These are phyloP conservation scores for Hemitrygon akajei DNA, from an alignment of 2,797 vertebrate genomes.

Conservation along the genomic window DNA sequence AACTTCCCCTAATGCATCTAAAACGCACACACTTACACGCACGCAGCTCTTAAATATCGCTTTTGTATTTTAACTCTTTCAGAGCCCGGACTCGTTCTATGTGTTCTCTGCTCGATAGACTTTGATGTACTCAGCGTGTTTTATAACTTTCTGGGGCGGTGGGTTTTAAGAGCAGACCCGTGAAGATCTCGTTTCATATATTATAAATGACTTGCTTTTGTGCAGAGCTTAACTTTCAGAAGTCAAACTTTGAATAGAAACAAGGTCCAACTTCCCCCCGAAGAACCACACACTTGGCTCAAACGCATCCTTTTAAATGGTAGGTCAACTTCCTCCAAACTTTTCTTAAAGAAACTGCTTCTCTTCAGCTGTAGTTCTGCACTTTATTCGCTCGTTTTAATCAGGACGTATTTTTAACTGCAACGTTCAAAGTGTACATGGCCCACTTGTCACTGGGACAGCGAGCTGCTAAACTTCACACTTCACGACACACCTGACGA, in stretches of 20 bases:
- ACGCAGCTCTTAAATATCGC: not conserved
- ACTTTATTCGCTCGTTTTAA: not conserved
- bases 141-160: not conserved
- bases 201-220: not conserved
- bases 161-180: not conserved
- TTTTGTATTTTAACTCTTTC: slow-evolving; percentile 14
- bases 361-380: not conserved
- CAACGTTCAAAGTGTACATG: not conserved
- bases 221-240: not conserved
- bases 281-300: not conserved
- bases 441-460: not conserved
- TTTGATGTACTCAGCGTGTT: not conserved
- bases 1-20: not conserved
- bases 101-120: not conserved
- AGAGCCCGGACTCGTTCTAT: not conserved
- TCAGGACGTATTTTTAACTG: not conserved
- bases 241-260: not conserved
- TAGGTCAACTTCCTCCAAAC: not conserved
- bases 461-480: no score
- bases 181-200: not conserved
- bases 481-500: not conserved
- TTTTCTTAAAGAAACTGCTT: not conserved
- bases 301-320: not conserved
- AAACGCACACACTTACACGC: not conserved
- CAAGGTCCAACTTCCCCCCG: not conserved